Conservation (phyloP, 30 jellyfish, hydroid and myxozoan genomes). For the Nemopilema nomurai region DNA sequence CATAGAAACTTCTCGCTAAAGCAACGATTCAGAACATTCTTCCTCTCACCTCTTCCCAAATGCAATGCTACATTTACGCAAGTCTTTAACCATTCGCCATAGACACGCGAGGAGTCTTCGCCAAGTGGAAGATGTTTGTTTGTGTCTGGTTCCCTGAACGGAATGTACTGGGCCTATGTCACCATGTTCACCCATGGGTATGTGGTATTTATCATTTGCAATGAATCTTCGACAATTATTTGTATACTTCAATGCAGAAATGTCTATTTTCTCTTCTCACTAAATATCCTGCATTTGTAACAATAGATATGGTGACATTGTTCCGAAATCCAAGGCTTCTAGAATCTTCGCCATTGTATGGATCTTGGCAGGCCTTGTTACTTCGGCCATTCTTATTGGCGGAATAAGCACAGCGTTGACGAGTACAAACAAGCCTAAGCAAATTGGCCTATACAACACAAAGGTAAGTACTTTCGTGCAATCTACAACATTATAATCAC, state of each 20-base stretch:
- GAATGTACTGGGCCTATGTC: conserved; percentile 72
- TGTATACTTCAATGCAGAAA: background rate
- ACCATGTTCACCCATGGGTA: conserved; percentile 77
- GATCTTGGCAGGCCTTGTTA: conserved; percentile 54
- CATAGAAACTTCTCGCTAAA: no score
- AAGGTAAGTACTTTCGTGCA: conserved; percentile 25
- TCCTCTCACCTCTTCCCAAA: no score
- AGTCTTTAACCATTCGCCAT: no score
- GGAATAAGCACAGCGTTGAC: conserved; percentile 60
- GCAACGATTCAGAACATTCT: no score
- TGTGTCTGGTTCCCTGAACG: conserved; percentile 31
- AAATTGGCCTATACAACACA: conserved; percentile 34
- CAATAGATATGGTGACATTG: conserved; percentile 62
- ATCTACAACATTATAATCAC: no score
- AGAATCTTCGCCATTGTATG: conserved; percentile 51
- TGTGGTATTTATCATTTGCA: no score
- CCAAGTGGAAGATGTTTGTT: background rate
- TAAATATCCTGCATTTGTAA: background rate
- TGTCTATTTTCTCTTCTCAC: background rate
- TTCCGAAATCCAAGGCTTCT: conserved; percentile 31
- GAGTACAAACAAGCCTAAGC: conserved; percentile 8
- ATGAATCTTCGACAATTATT: no score
- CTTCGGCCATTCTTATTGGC: conserved; percentile 69
- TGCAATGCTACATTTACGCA: background rate
- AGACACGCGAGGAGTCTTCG: conserved; percentile 22